These are phyloP conservation scores for Thamnaconus septentrionalis DNA, from an alignment of 2,113 vertebrate species.

Conservation along the genomic window DNA sequence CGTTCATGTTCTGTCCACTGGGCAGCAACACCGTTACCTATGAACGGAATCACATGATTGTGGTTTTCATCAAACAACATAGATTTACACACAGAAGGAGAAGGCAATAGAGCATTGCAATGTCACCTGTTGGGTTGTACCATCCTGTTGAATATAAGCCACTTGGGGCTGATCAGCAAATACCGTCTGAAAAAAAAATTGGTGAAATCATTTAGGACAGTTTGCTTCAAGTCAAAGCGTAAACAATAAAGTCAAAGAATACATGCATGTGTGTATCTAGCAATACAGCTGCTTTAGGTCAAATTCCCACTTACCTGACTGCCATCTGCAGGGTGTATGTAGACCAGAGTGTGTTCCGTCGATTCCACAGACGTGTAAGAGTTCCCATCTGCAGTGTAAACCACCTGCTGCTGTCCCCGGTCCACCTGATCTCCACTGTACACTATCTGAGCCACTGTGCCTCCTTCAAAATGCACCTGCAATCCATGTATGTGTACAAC, in stretches of 20 bases:
- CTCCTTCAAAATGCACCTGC: constrained; percentile 93
- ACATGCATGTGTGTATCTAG: too few relatives aligned
- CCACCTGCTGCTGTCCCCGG: constrained; percentile 87
- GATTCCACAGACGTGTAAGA: constrained; percentile 96
- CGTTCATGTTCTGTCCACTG: constrained; percentile 83
- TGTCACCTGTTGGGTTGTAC: constrained; percentile 90
- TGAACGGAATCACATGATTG: neutral
- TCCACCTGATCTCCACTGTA: constrained; percentile 91
- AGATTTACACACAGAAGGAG: neutral
- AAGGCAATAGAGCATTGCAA: neutral
- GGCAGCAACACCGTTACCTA: constrained; percentile 85
- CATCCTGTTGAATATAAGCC: constrained; percentile 95
- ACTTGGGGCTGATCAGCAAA: constrained; percentile 97
- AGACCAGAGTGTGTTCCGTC: constrained; percentile 94
- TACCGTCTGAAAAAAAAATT: constrained; percentile 77
- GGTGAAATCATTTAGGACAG: neutral
- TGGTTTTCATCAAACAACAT: neutral
- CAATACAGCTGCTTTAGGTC: neutral
- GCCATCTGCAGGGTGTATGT: constrained; percentile 95
- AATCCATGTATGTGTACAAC: neutral
- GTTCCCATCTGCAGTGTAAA: constrained; percentile 90
- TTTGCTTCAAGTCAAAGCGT: too few relatives aligned
- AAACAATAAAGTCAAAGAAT: too few relatives aligned
- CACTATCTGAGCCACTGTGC: constrained; percentile 92
- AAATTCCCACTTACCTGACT: constrained; percentile 78